A percentile compares a stretch with the other conserved stretches of the same genome.
phyloP scores from a whole-genome alignment of 2,113 vertebrate species.

The Nanorana parkeri region DNA sequence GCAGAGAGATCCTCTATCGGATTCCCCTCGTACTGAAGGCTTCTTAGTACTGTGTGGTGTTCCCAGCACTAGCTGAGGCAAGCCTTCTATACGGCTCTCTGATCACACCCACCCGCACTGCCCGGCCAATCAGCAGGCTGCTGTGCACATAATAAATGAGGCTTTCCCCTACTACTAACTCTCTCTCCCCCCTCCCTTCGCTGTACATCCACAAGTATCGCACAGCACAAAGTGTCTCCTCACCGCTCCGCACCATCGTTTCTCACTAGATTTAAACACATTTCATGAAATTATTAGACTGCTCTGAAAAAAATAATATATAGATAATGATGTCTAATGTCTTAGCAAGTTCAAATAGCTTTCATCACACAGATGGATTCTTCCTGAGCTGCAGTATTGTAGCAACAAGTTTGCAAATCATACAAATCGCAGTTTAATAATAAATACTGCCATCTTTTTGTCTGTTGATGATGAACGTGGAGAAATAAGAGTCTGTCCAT shows the following conservation, averaged over 20 bases:
- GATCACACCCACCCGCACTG: constrained; percentile 64
- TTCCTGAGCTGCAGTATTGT: too few relatives aligned
- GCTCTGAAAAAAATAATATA: too few relatives aligned
- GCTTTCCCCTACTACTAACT: constrained; percentile 58
- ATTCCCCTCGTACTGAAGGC: constrained; percentile 14
- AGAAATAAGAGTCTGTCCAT: too few relatives aligned
- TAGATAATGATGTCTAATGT: too few relatives aligned
- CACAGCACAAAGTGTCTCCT: constrained; percentile 7
- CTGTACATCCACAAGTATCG: not conserved
- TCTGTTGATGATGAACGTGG: too few relatives aligned
- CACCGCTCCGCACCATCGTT: not conserved
- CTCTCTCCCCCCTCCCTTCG: constrained; percentile 8
- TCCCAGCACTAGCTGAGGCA: constrained; percentile 55
- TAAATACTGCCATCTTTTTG: too few relatives aligned
- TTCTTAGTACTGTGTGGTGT: constrained; percentile 41
- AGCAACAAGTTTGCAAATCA: too few relatives aligned
- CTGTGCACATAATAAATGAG: constrained; percentile 66
- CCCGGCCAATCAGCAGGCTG: constrained; percentile 63
- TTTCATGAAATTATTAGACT: not conserved
- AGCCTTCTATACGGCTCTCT: constrained; percentile 61
- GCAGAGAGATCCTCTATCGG: constrained; percentile 22
- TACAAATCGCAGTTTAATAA: too few relatives aligned
- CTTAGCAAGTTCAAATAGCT: too few relatives aligned
- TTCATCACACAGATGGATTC: too few relatives aligned
- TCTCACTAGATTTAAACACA: not conserved